Evolutionary conservation across 2,888 invertebrate genomes (phyloP).

Genomic region (Nycteola revayana): DNA sequence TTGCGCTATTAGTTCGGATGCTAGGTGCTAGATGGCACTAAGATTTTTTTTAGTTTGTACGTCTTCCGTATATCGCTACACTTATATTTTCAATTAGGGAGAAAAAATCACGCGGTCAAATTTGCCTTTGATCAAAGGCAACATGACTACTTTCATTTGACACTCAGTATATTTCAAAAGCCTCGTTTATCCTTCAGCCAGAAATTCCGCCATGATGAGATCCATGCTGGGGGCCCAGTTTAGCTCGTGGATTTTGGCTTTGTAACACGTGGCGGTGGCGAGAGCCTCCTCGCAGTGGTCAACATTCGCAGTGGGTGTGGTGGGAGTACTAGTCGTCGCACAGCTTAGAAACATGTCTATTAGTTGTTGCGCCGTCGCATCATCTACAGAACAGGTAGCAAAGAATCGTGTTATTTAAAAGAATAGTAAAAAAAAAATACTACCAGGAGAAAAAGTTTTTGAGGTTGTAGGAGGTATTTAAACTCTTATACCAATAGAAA

Average conservation of each 20-base stretch:
- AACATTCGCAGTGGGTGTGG: slow-evolving; percentile 31
- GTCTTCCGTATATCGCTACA: too few species aligned
- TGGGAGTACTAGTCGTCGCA: slow-evolving; percentile 19
- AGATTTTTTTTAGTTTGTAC: too few species aligned
- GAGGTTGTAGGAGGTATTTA: too few species aligned
- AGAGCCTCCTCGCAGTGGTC: slow-evolving; percentile 40
- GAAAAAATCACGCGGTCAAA: too few species aligned
- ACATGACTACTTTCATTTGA: too few species aligned
- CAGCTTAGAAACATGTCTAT: slow-evolving; percentile 49
- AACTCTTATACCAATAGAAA: too few species aligned
- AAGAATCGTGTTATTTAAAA: too few species aligned
- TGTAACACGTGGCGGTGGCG: slow-evolving; percentile 52
- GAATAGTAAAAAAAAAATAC: not conserved
- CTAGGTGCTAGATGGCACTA: too few species aligned
- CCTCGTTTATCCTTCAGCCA: slow-evolving; percentile 48
- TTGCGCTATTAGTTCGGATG: too few species aligned
- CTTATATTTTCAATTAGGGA: too few species aligned
- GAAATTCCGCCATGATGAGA: slow-evolving; percentile 43
- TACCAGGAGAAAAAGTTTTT: not conserved
- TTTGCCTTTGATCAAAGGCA: too few species aligned
- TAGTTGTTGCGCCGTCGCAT: slow-evolving; percentile 45
- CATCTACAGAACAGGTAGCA: slow-evolving; percentile 51
- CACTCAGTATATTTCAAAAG: too few species aligned
- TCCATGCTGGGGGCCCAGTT: slow-evolving; percentile 56
- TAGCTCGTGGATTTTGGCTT: slow-evolving; percentile 51